A percentile compares a stretch with the other conserved stretches of the same genome.
Evolutionary conservation across 2,797 vertebrate species (phyloP).

Genomic region (Telmatherina bonti): DNA sequence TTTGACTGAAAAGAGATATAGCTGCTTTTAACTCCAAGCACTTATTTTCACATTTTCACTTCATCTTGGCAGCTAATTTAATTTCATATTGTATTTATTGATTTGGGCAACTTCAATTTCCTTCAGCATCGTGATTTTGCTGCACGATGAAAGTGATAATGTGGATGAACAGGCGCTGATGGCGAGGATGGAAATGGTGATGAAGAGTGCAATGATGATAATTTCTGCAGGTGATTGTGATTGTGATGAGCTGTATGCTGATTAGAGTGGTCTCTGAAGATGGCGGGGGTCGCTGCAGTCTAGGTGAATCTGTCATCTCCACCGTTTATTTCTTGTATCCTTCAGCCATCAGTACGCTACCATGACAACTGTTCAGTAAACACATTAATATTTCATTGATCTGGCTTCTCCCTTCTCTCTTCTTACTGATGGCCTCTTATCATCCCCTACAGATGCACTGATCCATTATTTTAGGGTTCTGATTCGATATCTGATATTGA

Average conservation of each 20-base stretch:
- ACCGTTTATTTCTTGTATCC: slow-evolving; percentile 60
- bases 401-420: slow-evolving; percentile 71
- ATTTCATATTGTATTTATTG: slow-evolving; percentile 77
- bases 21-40: slow-evolving; percentile 45
- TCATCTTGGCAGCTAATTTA: slow-evolving; percentile 70
- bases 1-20: slow-evolving; percentile 34
- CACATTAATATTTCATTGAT: slow-evolving; percentile 91
- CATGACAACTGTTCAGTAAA: slow-evolving; percentile 85
- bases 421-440: slow-evolving; percentile 61
- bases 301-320: slow-evolving; percentile 59
- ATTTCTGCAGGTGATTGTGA: slow-evolving; percentile 66
- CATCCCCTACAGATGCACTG: slow-evolving; percentile 36
- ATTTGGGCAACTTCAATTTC: slow-evolving; percentile 77
- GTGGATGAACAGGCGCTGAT: slow-evolving; percentile 55
- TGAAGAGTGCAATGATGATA: slow-evolving; percentile 65
- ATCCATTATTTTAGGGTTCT: too few relatives aligned
- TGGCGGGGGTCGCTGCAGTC: slow-evolving; percentile 48
- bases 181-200: slow-evolving; percentile 56
- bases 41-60: slow-evolving; percentile 49
- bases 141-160: slow-evolving; percentile 54
- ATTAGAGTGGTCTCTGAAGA: slow-evolving; percentile 63
- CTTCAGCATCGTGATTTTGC: slow-evolving; percentile 45
- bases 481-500: too few relatives aligned
- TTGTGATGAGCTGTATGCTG: slow-evolving; percentile 65
- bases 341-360: slow-evolving; percentile 60